A percentile compares a stretch with the other conserved stretches of the same genome.
These are phyloP conservation scores for Himantopus leucocephalus DNA, from an alignment of 2,113 vertebrate genomes.

Conservation along the genomic window DNA sequence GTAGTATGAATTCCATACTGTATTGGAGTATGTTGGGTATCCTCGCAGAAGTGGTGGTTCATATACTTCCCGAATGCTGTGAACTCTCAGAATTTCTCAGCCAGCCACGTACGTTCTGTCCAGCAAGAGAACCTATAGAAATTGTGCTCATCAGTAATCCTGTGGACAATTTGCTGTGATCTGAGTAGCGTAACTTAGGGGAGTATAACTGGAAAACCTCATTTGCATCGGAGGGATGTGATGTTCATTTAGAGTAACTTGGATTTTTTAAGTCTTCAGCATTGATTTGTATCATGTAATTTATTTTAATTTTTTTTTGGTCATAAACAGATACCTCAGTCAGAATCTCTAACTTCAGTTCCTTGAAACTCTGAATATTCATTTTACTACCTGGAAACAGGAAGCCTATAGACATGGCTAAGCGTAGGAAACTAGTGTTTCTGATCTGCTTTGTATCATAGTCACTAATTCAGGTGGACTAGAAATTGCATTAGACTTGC, in stretches of 20 bases:
- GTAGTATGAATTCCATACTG: neutral
- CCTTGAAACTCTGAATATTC: neutral
- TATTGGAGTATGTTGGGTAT: neutral
- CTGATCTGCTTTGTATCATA: neutral
- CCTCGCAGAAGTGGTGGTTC: neutral
- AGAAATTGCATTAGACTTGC: conserved; percentile 20
- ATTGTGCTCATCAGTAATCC: neutral
- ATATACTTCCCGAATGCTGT: neutral
- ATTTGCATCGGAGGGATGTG: neutral
- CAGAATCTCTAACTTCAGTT: conserved; percentile 42
- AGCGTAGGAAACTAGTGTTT: neutral
- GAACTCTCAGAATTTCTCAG: neutral
- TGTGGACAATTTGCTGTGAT: neutral
- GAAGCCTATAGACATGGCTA: neutral
- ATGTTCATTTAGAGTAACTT: neutral
- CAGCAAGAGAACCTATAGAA: neutral
- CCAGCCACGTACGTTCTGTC: neutral
- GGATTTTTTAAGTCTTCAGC: neutral
- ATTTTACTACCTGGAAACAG: neutral
- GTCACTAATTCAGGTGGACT: neutral
- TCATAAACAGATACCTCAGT: conserved; percentile 54
- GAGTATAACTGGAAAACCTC: conserved; percentile 34
- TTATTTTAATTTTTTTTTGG: neutral
- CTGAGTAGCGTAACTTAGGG: neutral
- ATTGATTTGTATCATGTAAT: neutral